Evolutionary conservation across 2,888 invertebrate species (phyloP).

Genomic region (Acronicta leporina): DNA sequence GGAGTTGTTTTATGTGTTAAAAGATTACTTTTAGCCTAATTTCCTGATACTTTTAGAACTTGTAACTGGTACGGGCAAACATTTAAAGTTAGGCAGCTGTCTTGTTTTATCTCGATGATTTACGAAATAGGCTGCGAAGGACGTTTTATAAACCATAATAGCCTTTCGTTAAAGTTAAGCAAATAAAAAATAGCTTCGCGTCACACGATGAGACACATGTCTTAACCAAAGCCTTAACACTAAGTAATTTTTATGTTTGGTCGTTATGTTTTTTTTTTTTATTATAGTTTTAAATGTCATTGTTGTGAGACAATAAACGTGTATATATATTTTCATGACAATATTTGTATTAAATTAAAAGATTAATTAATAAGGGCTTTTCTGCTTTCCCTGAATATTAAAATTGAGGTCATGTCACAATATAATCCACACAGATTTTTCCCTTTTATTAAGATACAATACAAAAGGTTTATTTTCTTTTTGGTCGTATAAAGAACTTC

Average conservation of each 20-base stretch:
- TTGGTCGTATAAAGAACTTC: background rate
- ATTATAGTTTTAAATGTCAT: too few species aligned
- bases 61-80: conserved; percentile 52
- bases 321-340: too few species aligned
- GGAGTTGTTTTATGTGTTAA: conserved; percentile 55
- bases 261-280: too few species aligned
- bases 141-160: conserved; percentile 8
- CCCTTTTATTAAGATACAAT: background rate
- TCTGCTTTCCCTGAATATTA: background rate
- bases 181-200: conserved; percentile 1
- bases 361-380: background rate
- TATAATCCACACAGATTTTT: conserved; percentile 1
- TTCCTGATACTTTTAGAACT: conserved; percentile 40
- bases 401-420: background rate
- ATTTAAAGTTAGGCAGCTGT: conserved; percentile 18
- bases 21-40: conserved; percentile 50
- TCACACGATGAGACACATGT: too few species aligned
- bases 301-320: too few species aligned
- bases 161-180: conserved; percentile 10
- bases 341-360: background rate
- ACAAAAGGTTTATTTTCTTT: background rate
- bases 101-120: conserved; percentile 30
- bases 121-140: conserved; percentile 24
- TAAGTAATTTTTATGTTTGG: too few species aligned
- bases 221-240: too few species aligned